Evolutionary conservation across 2,113 vertebrate genomes (phyloP), one percentile per base, ranked within the genome.

Genomic region (Leuciscus idus): DNA sequence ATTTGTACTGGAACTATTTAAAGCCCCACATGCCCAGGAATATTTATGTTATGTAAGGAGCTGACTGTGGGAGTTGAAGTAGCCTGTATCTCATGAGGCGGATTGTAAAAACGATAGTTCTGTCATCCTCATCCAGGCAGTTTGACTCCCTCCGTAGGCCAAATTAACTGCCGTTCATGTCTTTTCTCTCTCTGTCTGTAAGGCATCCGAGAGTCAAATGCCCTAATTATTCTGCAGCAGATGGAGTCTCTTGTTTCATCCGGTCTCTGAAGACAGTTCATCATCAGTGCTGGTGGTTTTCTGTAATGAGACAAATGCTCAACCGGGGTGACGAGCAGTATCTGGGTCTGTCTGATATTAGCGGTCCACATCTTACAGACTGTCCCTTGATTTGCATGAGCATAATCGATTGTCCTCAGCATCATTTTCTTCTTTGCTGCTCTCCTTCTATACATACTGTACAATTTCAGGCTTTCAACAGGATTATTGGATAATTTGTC

Each of bases 151-250:
- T 80, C 36, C n/a, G 4, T 21, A 64, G 13, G 59, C 78, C 61
- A 82, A 52, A 82, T 68, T 68, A 82, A 82, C 39, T 68, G 17
- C 8, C 17, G 26, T 50, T 68, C 15, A 66, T 48, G 59, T 64
- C 17, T 43, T 43, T 23, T 75, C 33, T 62, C 80, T 81, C 4
- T 82, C 12, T 19, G 26, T 50, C 46, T 68, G 15, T 26, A 30
- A 81, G 21, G 23, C 79, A 64, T 64, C 79, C 39, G 46, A 64
- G 39, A 81, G 61, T 66, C 79, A 66, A 81, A 26, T 81, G 61
- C 61, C n/a, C 39, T 81, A 48, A 81, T 81, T 81, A 81, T 66
- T 11, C 61, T 6, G 39, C 26, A 33, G 62, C n/a, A 43, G 61
- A 82, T 19, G 48, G 7, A 46, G 36, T 43, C 33, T 80, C 17